phyloP scores from a whole-genome alignment of 1,140 invertebrate species.

The Chymomyza costata region DNA sequence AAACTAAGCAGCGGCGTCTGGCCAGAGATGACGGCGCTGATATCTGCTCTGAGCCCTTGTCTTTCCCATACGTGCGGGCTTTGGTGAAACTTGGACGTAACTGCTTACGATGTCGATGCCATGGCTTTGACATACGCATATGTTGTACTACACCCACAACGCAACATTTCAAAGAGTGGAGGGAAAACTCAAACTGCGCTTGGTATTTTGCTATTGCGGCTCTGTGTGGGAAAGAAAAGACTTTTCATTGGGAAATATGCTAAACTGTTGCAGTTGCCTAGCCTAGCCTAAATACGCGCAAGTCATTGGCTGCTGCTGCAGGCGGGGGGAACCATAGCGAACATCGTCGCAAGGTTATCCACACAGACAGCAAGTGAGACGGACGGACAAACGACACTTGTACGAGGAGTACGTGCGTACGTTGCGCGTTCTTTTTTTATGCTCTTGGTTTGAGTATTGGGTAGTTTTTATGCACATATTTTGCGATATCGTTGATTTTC shows the following conservation, averaged over 20 bases:
- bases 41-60: constrained; percentile 35
- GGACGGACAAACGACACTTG: too few species aligned
- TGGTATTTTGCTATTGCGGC: constrained; percentile 55
- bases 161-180: neutral
- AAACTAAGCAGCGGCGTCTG: constrained; percentile 17
- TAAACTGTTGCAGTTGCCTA: too few species aligned
- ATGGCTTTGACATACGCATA: too few species aligned
- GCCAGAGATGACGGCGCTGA: constrained; percentile 51
- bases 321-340: neutral
- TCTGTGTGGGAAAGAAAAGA: constrained; percentile 7
- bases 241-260: too few species aligned
- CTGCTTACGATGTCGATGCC: too few species aligned
- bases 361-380: too few species aligned
- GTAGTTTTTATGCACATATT: constrained; percentile 57
- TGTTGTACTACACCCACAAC: constrained; percentile 27
- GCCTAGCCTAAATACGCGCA: constrained; percentile 32
- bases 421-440: too few species aligned
- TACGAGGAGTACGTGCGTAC: too few species aligned
- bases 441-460: constrained; percentile 3
- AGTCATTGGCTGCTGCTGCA: constrained; percentile 3
- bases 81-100: constrained; percentile 29
- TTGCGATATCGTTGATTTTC: constrained; percentile 46
- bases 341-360: constrained; percentile 30
- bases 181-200: constrained; percentile 9
- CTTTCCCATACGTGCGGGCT: constrained; percentile 55